These are phyloP conservation scores for Amorpha juglandis DNA, from an alignment of 2,888 invertebrate genomes.

Conservation along the genomic window DNA sequence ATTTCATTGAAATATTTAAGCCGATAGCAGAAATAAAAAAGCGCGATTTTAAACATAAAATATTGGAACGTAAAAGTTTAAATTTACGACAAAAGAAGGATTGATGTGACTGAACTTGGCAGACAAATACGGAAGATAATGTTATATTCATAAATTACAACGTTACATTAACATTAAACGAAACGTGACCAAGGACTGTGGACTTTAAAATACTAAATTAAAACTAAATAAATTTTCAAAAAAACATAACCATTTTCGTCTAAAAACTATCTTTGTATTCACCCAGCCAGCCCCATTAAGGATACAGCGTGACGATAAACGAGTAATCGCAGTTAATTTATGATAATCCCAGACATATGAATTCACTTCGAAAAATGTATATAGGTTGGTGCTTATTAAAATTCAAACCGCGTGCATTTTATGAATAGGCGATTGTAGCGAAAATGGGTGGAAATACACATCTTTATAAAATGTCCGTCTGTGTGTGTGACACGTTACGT, in stretches of 20 bases:
- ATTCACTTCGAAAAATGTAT: constrained; percentile 39
- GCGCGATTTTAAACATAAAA: background rate
- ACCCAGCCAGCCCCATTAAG: constrained; percentile 16
- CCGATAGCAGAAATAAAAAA: background rate
- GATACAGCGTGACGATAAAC: constrained; percentile 22
- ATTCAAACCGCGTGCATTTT: constrained; percentile 57
- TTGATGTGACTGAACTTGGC: constrained; percentile 7
- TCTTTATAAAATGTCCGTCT: constrained; percentile 26
- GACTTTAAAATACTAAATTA: constrained; percentile 3
- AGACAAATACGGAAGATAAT: background rate
- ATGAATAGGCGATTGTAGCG: constrained; percentile 65
- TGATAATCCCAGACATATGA: constrained; percentile 32
- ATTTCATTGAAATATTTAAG: too few species aligned
- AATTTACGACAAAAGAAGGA: constrained; percentile 7
- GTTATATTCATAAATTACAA: background rate
- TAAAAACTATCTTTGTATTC: constrained; percentile 19
- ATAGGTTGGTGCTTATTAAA: constrained; percentile 55
- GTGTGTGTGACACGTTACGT: constrained; percentile 3
- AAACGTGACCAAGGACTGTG: background rate
- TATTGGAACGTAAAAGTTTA: background rate
- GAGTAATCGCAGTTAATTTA: constrained; percentile 28
- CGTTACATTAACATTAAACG: too few species aligned
- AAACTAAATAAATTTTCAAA: background rate
- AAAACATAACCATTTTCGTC: constrained; percentile 12
- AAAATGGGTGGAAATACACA: constrained; percentile 60